phyloP scores from a whole-genome alignment of 2,113 vertebrate genomes.

The Orientallactaga bullata region DNA sequence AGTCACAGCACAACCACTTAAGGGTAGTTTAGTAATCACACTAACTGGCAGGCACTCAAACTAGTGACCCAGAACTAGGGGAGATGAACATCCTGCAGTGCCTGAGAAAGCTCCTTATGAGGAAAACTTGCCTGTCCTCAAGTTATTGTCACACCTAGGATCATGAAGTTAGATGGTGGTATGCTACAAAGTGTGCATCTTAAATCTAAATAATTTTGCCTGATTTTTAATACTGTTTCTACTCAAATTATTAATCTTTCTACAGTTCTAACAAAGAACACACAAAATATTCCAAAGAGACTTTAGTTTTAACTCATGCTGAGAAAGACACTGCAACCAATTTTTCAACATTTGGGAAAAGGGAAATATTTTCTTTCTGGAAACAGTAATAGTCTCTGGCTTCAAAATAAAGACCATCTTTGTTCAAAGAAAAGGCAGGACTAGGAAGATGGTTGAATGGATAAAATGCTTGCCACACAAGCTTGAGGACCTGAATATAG shows the following conservation, averaged over 20 bases:
- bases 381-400: conserved; percentile 4
- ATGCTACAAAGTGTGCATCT: not conserved
- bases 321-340: not conserved
- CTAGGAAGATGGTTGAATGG: too few species aligned
- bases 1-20: not conserved
- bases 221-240: not conserved
- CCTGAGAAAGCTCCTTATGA: not conserved
- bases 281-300: conserved; percentile 32
- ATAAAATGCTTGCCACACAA: too few species aligned
- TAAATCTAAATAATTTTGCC: not conserved
- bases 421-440: too few species aligned
- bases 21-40: not conserved
- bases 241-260: conserved; percentile 32
- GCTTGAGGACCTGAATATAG: too few species aligned
- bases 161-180: not conserved
- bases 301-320: conserved; percentile 22
- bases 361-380: conserved; percentile 13
- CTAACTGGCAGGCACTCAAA: not conserved
- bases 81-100: not conserved
- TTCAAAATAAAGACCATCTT: conserved; percentile 44
- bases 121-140: not conserved
- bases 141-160: not conserved
- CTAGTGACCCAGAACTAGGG: not conserved
- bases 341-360: conserved; percentile 10
- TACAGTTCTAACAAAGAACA: not conserved